Evolutionary conservation across 2,888 invertebrate species (phyloP), one percentile per base, ranked within the genome.

Genomic region (Mimachlamys varia): DNA sequence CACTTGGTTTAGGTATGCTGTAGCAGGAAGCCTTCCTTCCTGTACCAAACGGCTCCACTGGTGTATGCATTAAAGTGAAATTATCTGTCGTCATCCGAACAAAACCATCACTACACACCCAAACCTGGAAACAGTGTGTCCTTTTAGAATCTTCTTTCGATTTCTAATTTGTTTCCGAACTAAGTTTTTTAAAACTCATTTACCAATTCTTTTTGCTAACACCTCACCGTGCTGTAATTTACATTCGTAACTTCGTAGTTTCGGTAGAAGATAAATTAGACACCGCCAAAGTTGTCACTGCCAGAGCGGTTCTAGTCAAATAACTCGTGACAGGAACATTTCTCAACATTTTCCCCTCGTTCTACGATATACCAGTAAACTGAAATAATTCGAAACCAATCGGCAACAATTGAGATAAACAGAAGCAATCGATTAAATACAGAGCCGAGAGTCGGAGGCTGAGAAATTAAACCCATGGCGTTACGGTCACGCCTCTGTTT

Each of bases 331-430:
- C 76, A 76, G 33, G 27, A 12, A 27, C 76, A 76, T 76, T 76
- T 76, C 27, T 76, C 76, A 76, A 76, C 76, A 15, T 76, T 76
- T 76, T 76, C 76, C 58, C 12, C 27, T 4, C 76, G 33, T 76
- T 76, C 76, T 15, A 33, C 33, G n/a, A 62, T 13, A 27, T 3
- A 76, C 76, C 76, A 76, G 76, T 76, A 76, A 76, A 76, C 76
- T 76, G 76, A 76, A 76, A 76, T 76, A 76, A 76, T 76, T 76
- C 76, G 33, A 76, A 76, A 76, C 76, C 76, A 76, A 76, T 76
- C 76, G 76, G 76, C 76, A 76, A 76, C 76, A 76, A 76, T 76
- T 76, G 76, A 76, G 76, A 76, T 33, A 76, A 27, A 76, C 76
- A 33, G 76, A 27, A 33, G 76, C 76, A 33, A 76, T 76, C 76